These are phyloP conservation scores for Ephydatia muelleri DNA, from an alignment of 37 sponge, comb jelly and placozoan genomes.

Conservation along the genomic window DNA sequence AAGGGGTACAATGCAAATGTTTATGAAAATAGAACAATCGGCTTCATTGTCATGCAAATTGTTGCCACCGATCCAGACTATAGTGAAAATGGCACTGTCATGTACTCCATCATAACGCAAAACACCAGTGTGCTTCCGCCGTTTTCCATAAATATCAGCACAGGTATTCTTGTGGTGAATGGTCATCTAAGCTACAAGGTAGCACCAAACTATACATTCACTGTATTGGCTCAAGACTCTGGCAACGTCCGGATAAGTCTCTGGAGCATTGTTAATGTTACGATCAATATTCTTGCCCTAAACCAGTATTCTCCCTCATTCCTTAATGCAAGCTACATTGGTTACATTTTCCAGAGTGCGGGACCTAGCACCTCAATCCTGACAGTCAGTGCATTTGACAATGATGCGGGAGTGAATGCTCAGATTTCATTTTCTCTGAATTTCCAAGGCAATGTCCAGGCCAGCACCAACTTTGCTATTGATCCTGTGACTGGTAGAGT, in stretches of 20 bases:
- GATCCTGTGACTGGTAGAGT: constrained; percentile 46
- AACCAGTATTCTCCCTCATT: constrained; percentile 65
- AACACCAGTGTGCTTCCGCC: background rate
- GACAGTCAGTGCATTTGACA: constrained; percentile 58
- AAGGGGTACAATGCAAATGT: constrained; percentile 34
- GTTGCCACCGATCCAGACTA: constrained; percentile 54
- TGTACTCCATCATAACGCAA: constrained; percentile 38
- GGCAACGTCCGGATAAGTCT: constrained; percentile 24
- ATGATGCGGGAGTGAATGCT: constrained; percentile 64
- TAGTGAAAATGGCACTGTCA: constrained; percentile 45
- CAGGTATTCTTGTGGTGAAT: constrained; percentile 49
- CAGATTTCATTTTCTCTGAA: constrained; percentile 44
- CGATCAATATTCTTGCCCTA: constrained; percentile 25
- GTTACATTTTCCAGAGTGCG: constrained; percentile 27
- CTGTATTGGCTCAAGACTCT: constrained; percentile 53
- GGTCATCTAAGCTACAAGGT: constrained; percentile 51
- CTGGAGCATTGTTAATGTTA: constrained; percentile 36
- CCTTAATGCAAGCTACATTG: constrained; percentile 13
- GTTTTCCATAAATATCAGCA: constrained; percentile 29
- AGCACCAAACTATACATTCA: constrained; percentile 14
- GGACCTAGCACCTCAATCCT: constrained; percentile 19
- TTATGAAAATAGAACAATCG: constrained; percentile 25
- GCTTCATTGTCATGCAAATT: constrained; percentile 29
- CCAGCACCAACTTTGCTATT: constrained; percentile 30
- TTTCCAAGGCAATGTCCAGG: background rate